These are phyloP conservation scores for Meta bourneti DNA, from an alignment of 2,888 invertebrate genomes.

Conservation along the genomic window DNA sequence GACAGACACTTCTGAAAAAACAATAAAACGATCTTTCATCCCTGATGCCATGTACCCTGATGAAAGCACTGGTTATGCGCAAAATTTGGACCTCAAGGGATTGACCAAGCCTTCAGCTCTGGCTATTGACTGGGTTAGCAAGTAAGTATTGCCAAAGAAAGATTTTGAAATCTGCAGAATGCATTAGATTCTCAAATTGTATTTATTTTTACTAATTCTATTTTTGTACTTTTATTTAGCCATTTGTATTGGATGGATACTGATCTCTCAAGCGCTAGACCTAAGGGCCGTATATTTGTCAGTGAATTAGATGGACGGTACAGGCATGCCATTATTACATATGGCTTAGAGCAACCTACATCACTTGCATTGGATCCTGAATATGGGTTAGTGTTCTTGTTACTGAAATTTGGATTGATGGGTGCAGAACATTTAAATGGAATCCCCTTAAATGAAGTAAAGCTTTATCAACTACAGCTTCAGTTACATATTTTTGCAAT, in stretches of 20 bases:
- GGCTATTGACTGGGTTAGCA: constrained; percentile 95
- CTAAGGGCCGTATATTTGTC: constrained; percentile 88
- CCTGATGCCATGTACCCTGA: constrained; percentile 83
- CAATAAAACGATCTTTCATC: constrained; percentile 95
- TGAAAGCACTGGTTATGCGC: constrained; percentile 87
- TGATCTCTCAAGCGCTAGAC: constrained; percentile 83
- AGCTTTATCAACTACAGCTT: too few species aligned
- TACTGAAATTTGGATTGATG: background rate
- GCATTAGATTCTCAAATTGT: background rate
- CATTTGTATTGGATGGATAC: constrained; percentile 97
- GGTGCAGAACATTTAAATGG: too few species aligned
- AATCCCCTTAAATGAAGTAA: too few species aligned
- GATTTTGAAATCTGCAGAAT: background rate
- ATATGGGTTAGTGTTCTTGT: constrained; percentile 80
- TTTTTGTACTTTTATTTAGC: constrained; percentile 80
- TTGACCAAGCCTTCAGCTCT: constrained; percentile 92
- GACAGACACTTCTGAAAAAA: constrained; percentile 95
- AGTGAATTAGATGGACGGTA: constrained; percentile 94
- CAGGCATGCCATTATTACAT: constrained; percentile 88
- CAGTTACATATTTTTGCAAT: too few species aligned
- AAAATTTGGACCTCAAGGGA: constrained; percentile 89
- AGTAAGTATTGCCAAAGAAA: constrained; percentile 79
- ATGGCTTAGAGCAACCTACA: constrained; percentile 89
- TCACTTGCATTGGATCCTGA: constrained; percentile 90
- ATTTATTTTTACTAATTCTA: background rate